Evolutionary conservation across 92 coral and sea anemone species (phyloP).

Genomic region (Actinostola sp.): DNA sequence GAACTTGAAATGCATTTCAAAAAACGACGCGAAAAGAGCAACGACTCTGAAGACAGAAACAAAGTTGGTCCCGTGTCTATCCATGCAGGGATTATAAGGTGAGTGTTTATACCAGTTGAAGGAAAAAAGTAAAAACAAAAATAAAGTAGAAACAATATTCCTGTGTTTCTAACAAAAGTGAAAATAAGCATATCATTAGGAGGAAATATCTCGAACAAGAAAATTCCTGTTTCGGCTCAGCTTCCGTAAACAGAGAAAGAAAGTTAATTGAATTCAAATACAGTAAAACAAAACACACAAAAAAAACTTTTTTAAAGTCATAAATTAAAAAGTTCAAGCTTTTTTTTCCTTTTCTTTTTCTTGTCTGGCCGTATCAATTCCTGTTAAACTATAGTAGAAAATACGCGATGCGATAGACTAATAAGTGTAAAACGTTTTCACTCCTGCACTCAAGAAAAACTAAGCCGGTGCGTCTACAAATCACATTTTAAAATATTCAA

Average conservation of each 20-base stretch:
- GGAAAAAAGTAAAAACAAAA: not conserved
- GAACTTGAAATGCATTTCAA: conserved; percentile 8
- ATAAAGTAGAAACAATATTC: not conserved
- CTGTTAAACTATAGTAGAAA: no score
- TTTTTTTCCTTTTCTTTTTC: no score
- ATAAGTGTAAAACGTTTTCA: no score
- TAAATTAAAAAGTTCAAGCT: no score
- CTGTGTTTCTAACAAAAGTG: not conserved
- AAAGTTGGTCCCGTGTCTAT: conserved; percentile 15
- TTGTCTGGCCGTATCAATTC: no score
- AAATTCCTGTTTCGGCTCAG: conserved; percentile 2
- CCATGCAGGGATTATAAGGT: not conserved
- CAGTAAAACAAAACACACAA: no score
- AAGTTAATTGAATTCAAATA: no score
- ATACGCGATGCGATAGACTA: no score
- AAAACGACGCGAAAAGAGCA: conserved; percentile 30
- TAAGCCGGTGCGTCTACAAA: no score
- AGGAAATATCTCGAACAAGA: not conserved
- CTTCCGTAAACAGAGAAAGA: not conserved
- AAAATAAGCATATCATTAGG: not conserved
- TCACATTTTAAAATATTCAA: no score
- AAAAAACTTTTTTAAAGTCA: no score
- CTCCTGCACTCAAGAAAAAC: no score
- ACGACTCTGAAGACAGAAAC: conserved; percentile 19
- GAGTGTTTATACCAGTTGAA: not conserved